Evolutionary conservation across 2,888 invertebrate species (phyloP), one percentile per base, ranked within the genome.

Genomic region (Heliconius erato): DNA sequence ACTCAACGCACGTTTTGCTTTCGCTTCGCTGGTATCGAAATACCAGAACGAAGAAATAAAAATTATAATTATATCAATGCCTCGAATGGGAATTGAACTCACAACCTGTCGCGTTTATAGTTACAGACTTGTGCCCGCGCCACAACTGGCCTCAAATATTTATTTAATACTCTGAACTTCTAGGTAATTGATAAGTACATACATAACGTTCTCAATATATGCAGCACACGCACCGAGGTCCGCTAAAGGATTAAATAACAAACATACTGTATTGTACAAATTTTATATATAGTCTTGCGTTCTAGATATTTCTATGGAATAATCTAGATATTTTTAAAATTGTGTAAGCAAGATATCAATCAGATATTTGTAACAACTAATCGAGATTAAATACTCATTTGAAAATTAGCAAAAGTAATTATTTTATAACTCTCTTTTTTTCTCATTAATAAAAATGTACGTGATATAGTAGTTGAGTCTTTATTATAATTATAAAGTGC

Each of bases 111-210:
- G 7, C 19, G 6, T 54, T 54, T 49, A 49, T 0, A 49, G 16
- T 19, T 6, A 23, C 19, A 54, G 2, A 6, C 19, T 54, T 54
- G 54, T 1, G 19, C 19, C 16, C 2, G 54, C 54, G 54, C 54
- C 54, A 54, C 6, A 19, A 23, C 23, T 54, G 49, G 49, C 49
- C 49, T 54, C 49, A 54, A 54, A 54, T 65, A 28, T 49, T 78
- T 67, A 68, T 67, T 78, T 28, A 67, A 65, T 78, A 65, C 80
- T 79, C n/a, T 72, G 19, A 68, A 79, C 80, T 74, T 16, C 72
- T 79, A 83, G 74, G 77, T 82, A 78, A 83, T 74, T 79, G 68
- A 82, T 82, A 82, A 82, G 67, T 82, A 83, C 78, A 79, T 82
- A 83, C 79, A 79, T 81, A 82, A 23, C 63, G 72, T 77, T 78